Base-by-base conservation (phyloP, 2,797 vertebrate species). In the Sylvilagus floridanus region DNA sequence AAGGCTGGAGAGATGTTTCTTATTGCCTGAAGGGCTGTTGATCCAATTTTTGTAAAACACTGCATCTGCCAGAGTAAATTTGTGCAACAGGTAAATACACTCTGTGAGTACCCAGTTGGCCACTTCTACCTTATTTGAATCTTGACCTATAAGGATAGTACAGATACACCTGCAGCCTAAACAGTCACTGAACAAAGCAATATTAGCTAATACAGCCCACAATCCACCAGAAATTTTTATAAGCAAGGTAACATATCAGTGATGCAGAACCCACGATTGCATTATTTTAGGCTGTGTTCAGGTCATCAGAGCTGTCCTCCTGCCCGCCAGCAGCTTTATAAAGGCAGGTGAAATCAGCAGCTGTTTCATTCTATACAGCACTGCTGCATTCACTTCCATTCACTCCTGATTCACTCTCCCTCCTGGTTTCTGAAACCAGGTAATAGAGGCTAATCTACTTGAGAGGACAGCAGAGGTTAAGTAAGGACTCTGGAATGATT, bases 401-500 rank as follows among this genome's bases (percentile, higher is more conserved):
- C 16, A 24, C 32, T 78, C 68, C 66, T 0, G 13, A 88, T 65
- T 72, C 19, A 32, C 22, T 22, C 71, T 75, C 24, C 42, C 26
- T 28, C 22, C 35, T 21, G 60, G 14, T 24, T 76, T 54, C 37
- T 0, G 24, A 94, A 87, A 79, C 32, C 42, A 57, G 62, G 62
- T 75, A 82, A 66, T 22, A 88, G 66, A 90, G 24, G 65, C 62
- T 83, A 83, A 92, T 95, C 30, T 57, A n/a, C 50, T 90, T 77
- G 73, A 63, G 26, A 87, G 69, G 78, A 78, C 10, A 32, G 52
- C 65, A 57, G 77, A 95, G 84, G 72, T 91, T 95, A 90, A 88
- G 21, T 90, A 89, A 97, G 90, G 84, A 93, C 76, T 24, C 0
- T 42, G 62, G 63, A 90, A 88, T 95, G 69, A 95, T 89, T 87